Evolutionary conservation across 1,140 invertebrate species (phyloP).

Genomic region (Centruroides sculpturatus): DNA sequence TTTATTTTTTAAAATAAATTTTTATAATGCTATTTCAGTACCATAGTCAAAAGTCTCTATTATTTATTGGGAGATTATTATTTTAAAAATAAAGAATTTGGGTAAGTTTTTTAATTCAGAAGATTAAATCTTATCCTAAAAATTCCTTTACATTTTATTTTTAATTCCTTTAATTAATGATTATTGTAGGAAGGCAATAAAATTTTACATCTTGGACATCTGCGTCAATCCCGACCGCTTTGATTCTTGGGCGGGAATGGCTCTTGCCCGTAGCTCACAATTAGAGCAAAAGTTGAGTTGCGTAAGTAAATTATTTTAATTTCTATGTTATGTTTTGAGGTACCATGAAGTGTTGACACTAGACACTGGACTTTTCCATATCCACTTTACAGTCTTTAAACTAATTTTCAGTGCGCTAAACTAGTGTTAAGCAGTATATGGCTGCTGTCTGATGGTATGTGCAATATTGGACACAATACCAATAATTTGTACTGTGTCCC

Average conservation of each 20-base stretch:
- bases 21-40: conserved; percentile 26
- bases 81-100: conserved; percentile 67
- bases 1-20: background rate
- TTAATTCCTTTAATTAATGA: background rate
- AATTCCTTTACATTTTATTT: background rate
- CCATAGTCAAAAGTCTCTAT: conserved; percentile 48
- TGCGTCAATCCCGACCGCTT: conserved; percentile 58
- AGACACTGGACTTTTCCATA: too few relatives aligned
- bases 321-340: too few relatives aligned
- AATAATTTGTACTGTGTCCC: too few relatives aligned
- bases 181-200: conserved; percentile 44
- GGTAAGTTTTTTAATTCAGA: conserved; percentile 28
- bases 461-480: too few relatives aligned
- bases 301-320: conserved; percentile 21
- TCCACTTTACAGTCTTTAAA: too few relatives aligned
- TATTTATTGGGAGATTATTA: conserved; percentile 83
- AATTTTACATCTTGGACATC: conserved; percentile 70
- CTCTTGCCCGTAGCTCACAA: conserved; percentile 59
- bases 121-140: background rate
- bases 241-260: conserved; percentile 83
- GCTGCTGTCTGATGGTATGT: too few relatives aligned
- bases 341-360: too few relatives aligned
- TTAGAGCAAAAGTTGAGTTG: conserved; percentile 70
- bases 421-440: too few relatives aligned
- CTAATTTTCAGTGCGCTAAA: too few relatives aligned